Evolutionary conservation across 2,888 invertebrate species (phyloP).

Genomic region (Harpagoxenus sublaevis): DNA sequence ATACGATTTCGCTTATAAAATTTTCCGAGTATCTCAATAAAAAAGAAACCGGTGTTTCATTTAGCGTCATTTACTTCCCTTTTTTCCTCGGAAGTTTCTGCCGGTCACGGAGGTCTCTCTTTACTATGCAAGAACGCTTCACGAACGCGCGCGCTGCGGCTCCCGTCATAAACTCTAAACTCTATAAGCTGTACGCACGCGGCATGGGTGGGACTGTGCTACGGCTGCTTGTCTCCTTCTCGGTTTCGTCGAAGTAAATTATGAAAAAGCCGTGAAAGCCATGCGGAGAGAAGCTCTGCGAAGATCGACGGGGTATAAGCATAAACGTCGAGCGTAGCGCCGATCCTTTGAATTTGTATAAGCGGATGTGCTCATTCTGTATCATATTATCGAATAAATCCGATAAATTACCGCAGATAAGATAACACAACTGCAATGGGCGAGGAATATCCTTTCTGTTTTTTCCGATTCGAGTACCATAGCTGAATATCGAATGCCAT

Average conservation of each 20-base stretch:
- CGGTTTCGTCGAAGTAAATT: conserved; percentile 61
- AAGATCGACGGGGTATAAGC: conserved; percentile 51
- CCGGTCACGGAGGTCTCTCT: conserved; percentile 51
- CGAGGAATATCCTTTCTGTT: not conserved
- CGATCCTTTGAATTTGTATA: conserved; percentile 32
- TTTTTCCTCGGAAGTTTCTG: conserved; percentile 16
- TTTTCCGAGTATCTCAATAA: conserved; percentile 26
- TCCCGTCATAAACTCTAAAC: conserved; percentile 67
- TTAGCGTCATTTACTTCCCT: not conserved
- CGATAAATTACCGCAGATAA: conserved; percentile 19
- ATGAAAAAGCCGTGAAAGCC: conserved; percentile 60
- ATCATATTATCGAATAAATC: conserved; percentile 15
- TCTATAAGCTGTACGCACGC: conserved; percentile 62
- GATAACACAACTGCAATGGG: not conserved
- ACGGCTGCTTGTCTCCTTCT: conserved; percentile 48
- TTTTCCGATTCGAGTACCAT: not conserved
- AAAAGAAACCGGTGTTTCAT: conserved; percentile 32
- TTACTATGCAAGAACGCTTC: conserved; percentile 56
- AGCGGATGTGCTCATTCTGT: not conserved
- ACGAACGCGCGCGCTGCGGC: conserved; percentile 37
- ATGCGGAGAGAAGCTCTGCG: conserved; percentile 37
- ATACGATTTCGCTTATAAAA: conserved; percentile 2
- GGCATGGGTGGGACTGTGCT: conserved; percentile 42
- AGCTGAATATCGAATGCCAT: not conserved
- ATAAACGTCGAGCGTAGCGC: conserved; percentile 36